These are phyloP conservation scores for Hippolais icterina DNA, from an alignment of 2,113 vertebrate genomes.

Conservation along the genomic window DNA sequence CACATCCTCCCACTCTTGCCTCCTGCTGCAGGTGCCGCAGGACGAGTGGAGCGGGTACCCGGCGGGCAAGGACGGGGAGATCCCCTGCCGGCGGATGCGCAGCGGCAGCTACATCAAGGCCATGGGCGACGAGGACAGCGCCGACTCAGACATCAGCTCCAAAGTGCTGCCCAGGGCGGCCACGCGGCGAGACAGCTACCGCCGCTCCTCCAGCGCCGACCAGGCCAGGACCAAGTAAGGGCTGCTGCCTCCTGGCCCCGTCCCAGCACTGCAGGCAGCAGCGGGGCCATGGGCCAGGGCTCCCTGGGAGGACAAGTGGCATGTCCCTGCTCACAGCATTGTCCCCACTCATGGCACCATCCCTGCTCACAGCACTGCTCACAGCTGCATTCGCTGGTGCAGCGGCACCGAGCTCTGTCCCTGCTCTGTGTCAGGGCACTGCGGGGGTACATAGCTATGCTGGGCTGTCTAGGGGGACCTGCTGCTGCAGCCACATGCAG, in stretches of 20 bases:
- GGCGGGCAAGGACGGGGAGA: slow-evolving; percentile 86
- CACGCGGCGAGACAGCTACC: slow-evolving; percentile 88
- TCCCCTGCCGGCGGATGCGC: slow-evolving; percentile 95
- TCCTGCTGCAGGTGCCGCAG: slow-evolving; percentile 86
- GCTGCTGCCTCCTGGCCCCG: fast-evolving
- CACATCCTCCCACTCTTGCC: fast-evolving
- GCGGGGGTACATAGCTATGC: fast-evolving
- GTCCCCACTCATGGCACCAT: fast-evolving
- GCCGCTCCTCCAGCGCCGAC: slow-evolving; percentile 93
- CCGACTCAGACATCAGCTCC: slow-evolving; percentile 89
- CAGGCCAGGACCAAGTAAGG: slow-evolving; percentile 87
- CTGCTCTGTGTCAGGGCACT: background rate
- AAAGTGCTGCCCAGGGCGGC: slow-evolving; percentile 88
- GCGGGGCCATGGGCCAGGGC: fast-evolving
- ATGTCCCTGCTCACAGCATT: background rate
- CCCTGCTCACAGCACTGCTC: background rate
- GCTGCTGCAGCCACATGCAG: background rate
- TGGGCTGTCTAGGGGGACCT: background rate
- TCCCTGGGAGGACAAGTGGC: background rate
- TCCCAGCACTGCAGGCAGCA: background rate
- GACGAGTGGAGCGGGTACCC: slow-evolving; percentile 94
- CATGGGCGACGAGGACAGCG: slow-evolving; percentile 97
- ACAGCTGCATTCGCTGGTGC: fast-evolving
- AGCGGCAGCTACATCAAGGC: slow-evolving; percentile 99
- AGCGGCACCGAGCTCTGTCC: fast-evolving